Conservation (phyloP, 1,140 invertebrate species). For the Drosophila athabasca region DNA sequence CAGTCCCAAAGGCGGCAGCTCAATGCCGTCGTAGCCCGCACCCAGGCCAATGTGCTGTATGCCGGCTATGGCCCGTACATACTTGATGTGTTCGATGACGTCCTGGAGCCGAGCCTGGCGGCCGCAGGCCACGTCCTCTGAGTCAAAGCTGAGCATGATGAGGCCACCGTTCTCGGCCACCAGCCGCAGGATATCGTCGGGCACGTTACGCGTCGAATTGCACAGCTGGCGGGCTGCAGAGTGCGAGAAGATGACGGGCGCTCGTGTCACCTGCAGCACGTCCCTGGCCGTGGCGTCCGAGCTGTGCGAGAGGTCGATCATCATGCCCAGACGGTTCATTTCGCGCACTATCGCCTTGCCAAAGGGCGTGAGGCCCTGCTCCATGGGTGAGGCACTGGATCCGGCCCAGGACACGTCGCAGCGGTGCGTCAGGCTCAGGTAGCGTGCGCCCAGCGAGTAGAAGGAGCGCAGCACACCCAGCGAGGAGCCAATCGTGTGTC, state of each 20-base stretch:
- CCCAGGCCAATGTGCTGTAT: slow-evolving; percentile 94
- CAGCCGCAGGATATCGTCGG: slow-evolving; percentile 92
- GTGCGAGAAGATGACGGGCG: slow-evolving; percentile 97
- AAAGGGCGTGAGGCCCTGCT: slow-evolving; percentile 87
- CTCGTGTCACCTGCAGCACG: slow-evolving; percentile 91
- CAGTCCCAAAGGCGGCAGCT: slow-evolving; percentile 90
- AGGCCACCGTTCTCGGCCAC: slow-evolving; percentile 93
- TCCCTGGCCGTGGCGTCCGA: slow-evolving; percentile 93
- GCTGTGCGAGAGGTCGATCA: slow-evolving; percentile 95
- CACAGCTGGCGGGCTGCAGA: slow-evolving; percentile 93
- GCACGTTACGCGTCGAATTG: slow-evolving; percentile 94
- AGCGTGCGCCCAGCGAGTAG: slow-evolving; percentile 92
- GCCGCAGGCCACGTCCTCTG: slow-evolving; percentile 92
- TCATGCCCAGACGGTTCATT: slow-evolving; percentile 96
- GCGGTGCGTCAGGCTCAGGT: slow-evolving; percentile 91
- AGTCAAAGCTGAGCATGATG: slow-evolving; percentile 96
- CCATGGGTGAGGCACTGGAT: slow-evolving; percentile 73
- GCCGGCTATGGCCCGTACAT: slow-evolving; percentile 91
- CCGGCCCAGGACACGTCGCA: slow-evolving; percentile 91
- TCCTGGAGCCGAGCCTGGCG: slow-evolving; percentile 90
- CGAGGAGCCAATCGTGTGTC: slow-evolving; percentile 93
- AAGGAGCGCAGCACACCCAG: slow-evolving; percentile 92
- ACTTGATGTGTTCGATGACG: slow-evolving; percentile 95
- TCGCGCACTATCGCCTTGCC: slow-evolving; percentile 92
- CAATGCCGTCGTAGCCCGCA: slow-evolving; percentile 95